Base-by-base conservation (phyloP, 2,888 invertebrate species). In the Drosophila parthenogenetica region DNA sequence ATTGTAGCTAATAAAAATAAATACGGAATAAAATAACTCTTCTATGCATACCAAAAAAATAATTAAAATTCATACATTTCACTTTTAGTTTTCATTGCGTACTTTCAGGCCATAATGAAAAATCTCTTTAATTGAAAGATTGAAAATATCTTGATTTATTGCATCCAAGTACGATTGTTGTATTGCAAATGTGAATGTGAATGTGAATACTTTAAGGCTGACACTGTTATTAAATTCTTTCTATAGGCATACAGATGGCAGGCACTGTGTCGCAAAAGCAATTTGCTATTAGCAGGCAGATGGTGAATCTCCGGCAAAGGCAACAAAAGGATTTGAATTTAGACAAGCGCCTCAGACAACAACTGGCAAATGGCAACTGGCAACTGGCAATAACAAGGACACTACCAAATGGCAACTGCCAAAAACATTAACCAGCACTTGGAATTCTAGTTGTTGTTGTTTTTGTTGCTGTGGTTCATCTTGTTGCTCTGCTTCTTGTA, bases 401-500 rank as follows among this genome's bases (percentile, higher is more conserved):
- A 49, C 51, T 55, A 37, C 58, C 62, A 51, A 54, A 54, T 54
- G 54, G 40, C 59, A 58, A 39, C 55, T 63, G 57, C 40, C 68
- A 71, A 62, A 73, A 73, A 68, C 73, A 68, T 75, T 75, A 75
- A 61, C 60, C 78, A 73, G 57, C 63, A 57, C 48, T 77, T 72
- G 59, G 17, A 17, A 39, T 58, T 50, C 55, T 55, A 62, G 40
- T 45, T 61, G 57, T 42, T 25, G 43, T 22, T 66, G 35, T 13
- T 35, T 13, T 13, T 35, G 59, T 55, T 66, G 40, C 40, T 67
- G 57, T 43, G 35, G 43, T 32, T 66, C 42, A 59, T 50, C 32
- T 42, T 55, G 50, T 62, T 17, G 25, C 10, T 55, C 16, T 53
- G 61, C 25, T 57, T 61, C 61, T 58, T 68, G 75, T 74, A 61